Base-by-base conservation (phyloP, 1,140 invertebrate genomes). In the Panulirus ornatus region DNA sequence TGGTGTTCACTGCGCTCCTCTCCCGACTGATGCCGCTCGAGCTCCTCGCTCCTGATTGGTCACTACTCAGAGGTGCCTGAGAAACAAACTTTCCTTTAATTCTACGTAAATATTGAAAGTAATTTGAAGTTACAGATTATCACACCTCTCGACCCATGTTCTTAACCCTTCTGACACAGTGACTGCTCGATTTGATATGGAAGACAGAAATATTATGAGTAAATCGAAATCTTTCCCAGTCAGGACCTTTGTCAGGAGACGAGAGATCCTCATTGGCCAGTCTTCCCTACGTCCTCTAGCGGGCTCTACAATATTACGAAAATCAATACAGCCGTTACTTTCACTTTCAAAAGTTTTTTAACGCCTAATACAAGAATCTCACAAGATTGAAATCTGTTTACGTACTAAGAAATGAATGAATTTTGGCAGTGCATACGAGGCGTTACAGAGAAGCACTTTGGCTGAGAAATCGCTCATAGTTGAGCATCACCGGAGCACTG, bases 281-380 rank as follows among this genome's bases (percentile, higher is more conserved):
- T 63, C 44, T 38, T 58, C 51, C 85, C 85, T 79, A 70, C 85
- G 71, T 71, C 85, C 75, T 88, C 85, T 81, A 88, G 85, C 85
- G 85, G 85, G 75, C 75, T 88, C 76, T 88, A 79, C 85, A 88
- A 88, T 81, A 88, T 70, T 51, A 63, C 34, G 85, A 88, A 88
- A 88, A 88, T 88, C 85, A 88, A 88, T 88, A 88, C 85, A 85
- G 19, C 85, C 85, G 85, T 88, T 88, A 88, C 85, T 88, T 81
- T 88, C 63, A 19, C 38, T 88, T 87, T 78, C 84, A n/a, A 76
- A 79, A 79, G 44, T 54, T 88, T 51, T 47, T 81, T 47, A 36
- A 19, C 22, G 70, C 42, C 40, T 84, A 42, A 40, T 83, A 19
- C n/a, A 58, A 58, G n/a, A 58, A 19, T n/a, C n/a, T n/a, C n/a